phyloP scores from a whole-genome alignment of 2,113 vertebrate genomes.

The Ceratotherium simum region DNA sequence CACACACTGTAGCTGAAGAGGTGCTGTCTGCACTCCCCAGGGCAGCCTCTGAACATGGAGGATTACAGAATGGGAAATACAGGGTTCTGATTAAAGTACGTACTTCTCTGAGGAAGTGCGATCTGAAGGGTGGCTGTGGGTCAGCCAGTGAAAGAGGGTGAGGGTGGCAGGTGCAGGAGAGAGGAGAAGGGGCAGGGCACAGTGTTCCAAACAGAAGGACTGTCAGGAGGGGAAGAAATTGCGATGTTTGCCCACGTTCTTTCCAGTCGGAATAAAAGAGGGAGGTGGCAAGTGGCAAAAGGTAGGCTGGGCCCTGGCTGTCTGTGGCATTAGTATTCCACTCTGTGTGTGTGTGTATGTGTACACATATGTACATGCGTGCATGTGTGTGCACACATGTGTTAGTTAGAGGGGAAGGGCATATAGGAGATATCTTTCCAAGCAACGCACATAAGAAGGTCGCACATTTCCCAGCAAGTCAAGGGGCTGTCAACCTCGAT shows the following conservation, averaged over 20 bases:
- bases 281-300: not conserved
- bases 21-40: not conserved
- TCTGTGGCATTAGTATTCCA: not conserved
- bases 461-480: not conserved
- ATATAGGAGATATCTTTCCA: not conserved
- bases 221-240: fast-evolving
- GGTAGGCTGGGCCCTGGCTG: not conserved
- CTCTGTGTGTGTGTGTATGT: not conserved
- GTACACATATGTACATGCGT: not conserved
- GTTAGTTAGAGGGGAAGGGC: not conserved
- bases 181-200: not conserved
- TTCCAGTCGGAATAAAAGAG: not conserved
- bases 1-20: fast-evolving
- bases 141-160: not conserved
- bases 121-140: fast-evolving
- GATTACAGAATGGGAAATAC: too few relatives aligned
- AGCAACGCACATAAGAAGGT: fast-evolving
- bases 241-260: not conserved
- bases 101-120: not conserved
- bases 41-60: not conserved
- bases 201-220: not conserved
- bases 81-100: fast-evolving
- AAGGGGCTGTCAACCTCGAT: not conserved
- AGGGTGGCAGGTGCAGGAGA: not conserved
- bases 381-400: too few relatives aligned